phyloP scores from a whole-genome alignment of 2,113 vertebrate genomes.

The Coptodon bakossiorum region DNA sequence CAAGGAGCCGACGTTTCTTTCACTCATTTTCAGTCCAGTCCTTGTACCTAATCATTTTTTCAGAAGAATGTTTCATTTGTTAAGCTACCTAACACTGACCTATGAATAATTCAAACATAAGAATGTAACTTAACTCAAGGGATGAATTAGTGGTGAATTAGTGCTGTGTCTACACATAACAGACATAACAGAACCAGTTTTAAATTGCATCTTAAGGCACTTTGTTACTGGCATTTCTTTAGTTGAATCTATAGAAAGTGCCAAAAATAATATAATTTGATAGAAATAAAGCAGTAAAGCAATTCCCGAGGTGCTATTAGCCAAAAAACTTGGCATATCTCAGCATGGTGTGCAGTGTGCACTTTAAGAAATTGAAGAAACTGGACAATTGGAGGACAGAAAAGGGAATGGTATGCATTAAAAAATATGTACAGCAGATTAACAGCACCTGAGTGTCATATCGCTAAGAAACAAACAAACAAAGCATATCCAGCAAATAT shows the following conservation, averaged over 20 bases:
- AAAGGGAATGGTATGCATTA: not conserved
- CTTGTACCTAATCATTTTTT: not conserved
- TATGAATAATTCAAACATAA: not conserved
- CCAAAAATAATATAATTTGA: not conserved
- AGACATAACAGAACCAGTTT: not conserved
- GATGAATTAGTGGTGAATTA: not conserved
- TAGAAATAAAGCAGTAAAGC: not conserved
- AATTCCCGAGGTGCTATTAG: not conserved
- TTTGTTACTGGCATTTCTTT: not conserved
- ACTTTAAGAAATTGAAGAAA: not conserved
- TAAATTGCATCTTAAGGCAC: not conserved
- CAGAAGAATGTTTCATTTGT: accelerated
- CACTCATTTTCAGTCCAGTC: not conserved
- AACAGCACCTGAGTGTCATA: not conserved
- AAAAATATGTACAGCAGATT: not conserved
- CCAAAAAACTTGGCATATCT: not conserved
- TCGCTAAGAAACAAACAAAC: not conserved
- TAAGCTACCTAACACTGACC: not conserved
- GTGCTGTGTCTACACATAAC: not conserved
- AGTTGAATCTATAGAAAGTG: not conserved
- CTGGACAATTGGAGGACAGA: not conserved
- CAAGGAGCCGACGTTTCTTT: not conserved
- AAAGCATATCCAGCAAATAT: not conserved
- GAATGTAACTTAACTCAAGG: not conserved
- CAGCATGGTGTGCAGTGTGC: not conserved